These are phyloP conservation scores for Chinchilla lanigera DNA, from an alignment of 2,113 vertebrate genomes.

Conservation along the genomic window DNA sequence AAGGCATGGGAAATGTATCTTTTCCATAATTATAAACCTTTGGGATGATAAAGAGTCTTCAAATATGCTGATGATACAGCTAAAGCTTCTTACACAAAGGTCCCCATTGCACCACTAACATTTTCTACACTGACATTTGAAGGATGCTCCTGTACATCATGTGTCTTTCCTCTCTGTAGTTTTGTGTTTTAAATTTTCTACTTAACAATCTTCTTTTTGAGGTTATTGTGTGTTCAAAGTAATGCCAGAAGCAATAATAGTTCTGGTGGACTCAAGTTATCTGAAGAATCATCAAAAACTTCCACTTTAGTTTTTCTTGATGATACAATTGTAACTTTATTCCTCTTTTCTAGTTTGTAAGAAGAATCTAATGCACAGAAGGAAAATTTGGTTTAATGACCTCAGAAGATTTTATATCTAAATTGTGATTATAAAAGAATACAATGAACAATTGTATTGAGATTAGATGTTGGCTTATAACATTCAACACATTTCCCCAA, in stretches of 20 bases:
- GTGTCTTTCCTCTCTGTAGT: neutral
- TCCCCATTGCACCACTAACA: neutral
- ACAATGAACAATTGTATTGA: slow-evolving; percentile 30
- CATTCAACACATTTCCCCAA: neutral
- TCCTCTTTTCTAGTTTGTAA: neutral
- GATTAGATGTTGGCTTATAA: slow-evolving; percentile 49
- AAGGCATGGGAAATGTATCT: neutral
- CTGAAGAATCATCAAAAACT: neutral
- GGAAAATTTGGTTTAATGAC: neutral
- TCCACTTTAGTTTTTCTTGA: neutral
- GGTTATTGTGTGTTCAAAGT: neutral
- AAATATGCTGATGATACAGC: neutral
- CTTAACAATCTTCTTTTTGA: neutral
- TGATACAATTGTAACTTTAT: neutral
- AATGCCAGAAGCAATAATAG: neutral
- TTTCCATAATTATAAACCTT: neutral
- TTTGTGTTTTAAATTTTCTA: neutral
- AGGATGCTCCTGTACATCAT: neutral
- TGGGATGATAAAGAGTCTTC: neutral
- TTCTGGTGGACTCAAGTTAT: neutral
- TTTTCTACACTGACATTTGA: neutral
- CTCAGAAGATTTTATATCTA: neutral
- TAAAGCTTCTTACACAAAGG: neutral
- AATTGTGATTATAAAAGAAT: slow-evolving; percentile 41
- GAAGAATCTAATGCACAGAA: slow-evolving; percentile 13